A percentile compares a stretch with the other conserved stretches of the same genome.
Evolutionary conservation across 1,140 invertebrate genomes (phyloP).

Genomic region (Hypothenemus hampei): DNA sequence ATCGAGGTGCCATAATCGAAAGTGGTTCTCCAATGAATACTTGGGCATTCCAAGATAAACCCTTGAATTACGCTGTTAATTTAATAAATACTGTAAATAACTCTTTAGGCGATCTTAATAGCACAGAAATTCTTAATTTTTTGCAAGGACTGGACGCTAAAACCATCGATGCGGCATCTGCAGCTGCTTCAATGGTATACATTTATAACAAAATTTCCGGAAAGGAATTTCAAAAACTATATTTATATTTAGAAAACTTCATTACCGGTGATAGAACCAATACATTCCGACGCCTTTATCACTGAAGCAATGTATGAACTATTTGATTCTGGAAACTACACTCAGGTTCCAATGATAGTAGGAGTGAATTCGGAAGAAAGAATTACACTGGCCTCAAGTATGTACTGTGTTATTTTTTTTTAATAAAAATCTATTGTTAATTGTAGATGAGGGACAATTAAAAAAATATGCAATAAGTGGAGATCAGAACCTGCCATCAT

Average conservation of each 20-base stretch:
- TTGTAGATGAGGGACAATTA: neutral
- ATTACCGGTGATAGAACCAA: conserved; percentile 29
- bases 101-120: neutral
- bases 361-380: conserved; percentile 35
- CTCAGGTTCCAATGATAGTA: conserved; percentile 30
- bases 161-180: conserved; percentile 22
- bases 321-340: conserved; percentile 29
- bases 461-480: neutral
- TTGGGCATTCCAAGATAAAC: conserved; percentile 13
- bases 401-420: neutral
- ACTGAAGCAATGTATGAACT: conserved; percentile 30
- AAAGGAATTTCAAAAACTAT: neutral
- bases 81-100: conserved; percentile 1
- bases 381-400: neutral
- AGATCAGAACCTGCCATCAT: neutral
- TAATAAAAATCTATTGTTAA: neutral
- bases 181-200: neutral
- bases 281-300: conserved; percentile 28
- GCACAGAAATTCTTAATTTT: conserved; percentile 3
- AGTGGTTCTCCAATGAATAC: conserved; percentile 24
- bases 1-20: conserved; percentile 25
- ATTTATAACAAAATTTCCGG: neutral
- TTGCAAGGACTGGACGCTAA: conserved; percentile 17
- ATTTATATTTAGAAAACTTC: conserved; percentile 1
- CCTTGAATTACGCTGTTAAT: conserved; percentile 10